Percentiles rank a stretch among this genome's conserved stretches.
Conservation (phyloP, 2,888 invertebrate genomes). For the Amphipoea oculea region DNA sequence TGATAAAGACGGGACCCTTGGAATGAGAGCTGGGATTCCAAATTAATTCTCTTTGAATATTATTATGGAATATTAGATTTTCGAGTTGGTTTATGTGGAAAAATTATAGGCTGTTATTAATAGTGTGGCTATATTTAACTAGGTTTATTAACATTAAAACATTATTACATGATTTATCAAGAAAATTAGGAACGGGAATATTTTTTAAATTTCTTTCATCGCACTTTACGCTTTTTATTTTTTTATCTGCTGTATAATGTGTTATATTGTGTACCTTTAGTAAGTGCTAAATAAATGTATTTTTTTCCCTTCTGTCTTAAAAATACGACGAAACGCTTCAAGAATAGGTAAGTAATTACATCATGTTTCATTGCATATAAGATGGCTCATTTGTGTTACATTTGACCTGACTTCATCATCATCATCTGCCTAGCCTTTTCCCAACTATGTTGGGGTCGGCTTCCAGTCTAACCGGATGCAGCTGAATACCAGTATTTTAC, state of each 20-base stretch:
- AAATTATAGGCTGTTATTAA: background rate
- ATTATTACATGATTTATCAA: background rate
- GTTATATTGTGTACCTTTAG: too few species aligned
- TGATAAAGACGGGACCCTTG: slow-evolving; percentile 34
- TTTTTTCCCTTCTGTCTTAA: background rate
- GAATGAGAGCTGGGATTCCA: slow-evolving; percentile 35
- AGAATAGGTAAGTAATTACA: background rate
- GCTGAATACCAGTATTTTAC: too few species aligned
- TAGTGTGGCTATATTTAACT: background rate
- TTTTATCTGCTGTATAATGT: too few species aligned
- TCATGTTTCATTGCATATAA: background rate
- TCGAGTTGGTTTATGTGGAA: background rate
- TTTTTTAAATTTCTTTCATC: background rate
- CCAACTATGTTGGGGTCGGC: too few species aligned
- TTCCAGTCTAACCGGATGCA: too few species aligned
- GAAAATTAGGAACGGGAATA: background rate
- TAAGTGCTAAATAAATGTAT: too few species aligned
- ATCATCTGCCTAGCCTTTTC: too few species aligned
- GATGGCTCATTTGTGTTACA: background rate
- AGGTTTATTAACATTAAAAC: background rate
- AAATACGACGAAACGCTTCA: background rate
- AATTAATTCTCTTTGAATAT: slow-evolving; percentile 51
- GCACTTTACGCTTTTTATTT: too few species aligned
- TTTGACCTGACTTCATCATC: too few species aligned
- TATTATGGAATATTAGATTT: slow-evolving; percentile 31